Evolutionary conservation across 2,797 vertebrate genomes (phyloP).

Genomic region (Spinus pinus): DNA sequence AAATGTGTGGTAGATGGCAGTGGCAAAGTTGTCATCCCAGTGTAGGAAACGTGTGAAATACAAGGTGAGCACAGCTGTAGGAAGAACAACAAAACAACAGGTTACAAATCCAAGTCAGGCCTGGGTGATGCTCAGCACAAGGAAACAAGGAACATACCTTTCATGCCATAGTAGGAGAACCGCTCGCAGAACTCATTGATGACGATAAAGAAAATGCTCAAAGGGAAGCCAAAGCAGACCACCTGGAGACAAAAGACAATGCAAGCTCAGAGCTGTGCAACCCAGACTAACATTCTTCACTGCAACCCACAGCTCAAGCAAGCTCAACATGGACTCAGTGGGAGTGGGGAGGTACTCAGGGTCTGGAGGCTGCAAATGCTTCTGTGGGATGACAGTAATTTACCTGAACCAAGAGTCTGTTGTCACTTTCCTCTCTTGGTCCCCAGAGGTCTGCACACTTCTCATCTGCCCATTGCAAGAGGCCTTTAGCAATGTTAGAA

Average conservation of each 20-base stretch:
- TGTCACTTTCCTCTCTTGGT: background rate
- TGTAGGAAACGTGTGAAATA: constrained; percentile 89
- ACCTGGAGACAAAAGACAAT: constrained; percentile 25
- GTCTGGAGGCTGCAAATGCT: background rate
- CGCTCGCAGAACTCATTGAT: constrained; percentile 95
- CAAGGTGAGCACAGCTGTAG: constrained; percentile 87
- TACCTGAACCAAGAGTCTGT: background rate
- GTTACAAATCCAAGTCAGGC: background rate
- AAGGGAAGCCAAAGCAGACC: constrained; percentile 80
- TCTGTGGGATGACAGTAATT: background rate
- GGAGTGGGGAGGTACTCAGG: too few species aligned
- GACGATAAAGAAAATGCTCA: constrained; percentile 95
- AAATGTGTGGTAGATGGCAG: constrained; percentile 90
- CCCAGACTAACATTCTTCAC: background rate
- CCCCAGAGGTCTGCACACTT: background rate
- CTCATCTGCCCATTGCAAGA: background rate
- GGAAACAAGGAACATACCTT: constrained; percentile 72
- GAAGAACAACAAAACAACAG: background rate
- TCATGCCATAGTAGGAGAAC: constrained; percentile 98
- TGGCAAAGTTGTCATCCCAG: constrained; percentile 86
- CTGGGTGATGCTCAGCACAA: background rate
- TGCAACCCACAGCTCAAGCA: background rate
- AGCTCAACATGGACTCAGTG: background rate
- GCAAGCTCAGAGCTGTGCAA: background rate
- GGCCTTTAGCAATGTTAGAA: background rate